Evolutionary conservation across 2,797 vertebrate species (phyloP).

Genomic region (Cossypha polioptera): DNA sequence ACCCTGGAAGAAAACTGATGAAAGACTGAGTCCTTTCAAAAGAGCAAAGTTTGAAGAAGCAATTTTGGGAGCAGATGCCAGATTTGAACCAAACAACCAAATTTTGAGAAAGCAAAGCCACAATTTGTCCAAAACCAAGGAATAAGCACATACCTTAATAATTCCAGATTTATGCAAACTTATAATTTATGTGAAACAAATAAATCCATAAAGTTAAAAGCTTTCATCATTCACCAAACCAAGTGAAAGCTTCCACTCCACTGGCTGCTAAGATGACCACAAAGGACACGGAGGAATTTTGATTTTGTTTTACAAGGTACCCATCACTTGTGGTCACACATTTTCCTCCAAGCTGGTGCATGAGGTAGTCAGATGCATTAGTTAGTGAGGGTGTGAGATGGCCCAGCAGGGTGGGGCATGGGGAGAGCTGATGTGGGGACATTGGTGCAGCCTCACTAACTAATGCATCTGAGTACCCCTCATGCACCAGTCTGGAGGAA

Average conservation of each 20-base stretch:
- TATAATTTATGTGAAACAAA: not conserved
- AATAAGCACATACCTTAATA: not conserved
- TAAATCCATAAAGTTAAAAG: not conserved
- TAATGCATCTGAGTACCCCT: not conserved
- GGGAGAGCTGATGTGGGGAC: not conserved
- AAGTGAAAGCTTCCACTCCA: not conserved
- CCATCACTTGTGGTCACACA: not conserved
- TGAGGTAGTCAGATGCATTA: fast-evolving
- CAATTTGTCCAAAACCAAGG: not conserved
- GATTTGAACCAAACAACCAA: not conserved
- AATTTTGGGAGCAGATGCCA: not conserved
- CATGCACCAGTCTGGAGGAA: not conserved
- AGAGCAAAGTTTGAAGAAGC: not conserved
- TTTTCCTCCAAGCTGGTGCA: not conserved
- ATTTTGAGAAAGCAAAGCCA: not conserved
- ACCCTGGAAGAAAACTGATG: not conserved
- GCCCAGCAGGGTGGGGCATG: no score
- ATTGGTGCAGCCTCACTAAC: fast-evolving
- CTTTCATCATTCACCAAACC: not conserved
- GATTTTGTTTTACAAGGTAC: not conserved
- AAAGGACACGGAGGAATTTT: not conserved
- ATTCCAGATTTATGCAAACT: not conserved
- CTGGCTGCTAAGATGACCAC: not conserved
- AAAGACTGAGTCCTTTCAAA: not conserved
- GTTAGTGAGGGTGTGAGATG: not conserved